Conservation (phyloP, 2,797 vertebrate genomes). For the Neostethus bicornis region DNA sequence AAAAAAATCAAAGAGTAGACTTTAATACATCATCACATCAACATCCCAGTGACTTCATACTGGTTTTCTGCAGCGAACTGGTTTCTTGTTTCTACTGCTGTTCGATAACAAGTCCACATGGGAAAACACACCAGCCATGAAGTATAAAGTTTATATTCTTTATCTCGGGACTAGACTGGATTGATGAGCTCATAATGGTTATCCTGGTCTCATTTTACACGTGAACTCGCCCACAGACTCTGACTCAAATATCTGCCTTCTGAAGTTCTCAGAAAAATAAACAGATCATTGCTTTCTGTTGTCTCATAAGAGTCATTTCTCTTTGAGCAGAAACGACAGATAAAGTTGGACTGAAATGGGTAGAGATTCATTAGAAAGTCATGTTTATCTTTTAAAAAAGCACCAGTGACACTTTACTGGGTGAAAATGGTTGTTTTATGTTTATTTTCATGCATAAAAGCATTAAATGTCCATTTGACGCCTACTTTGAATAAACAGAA, state of each 20-base stretch:
- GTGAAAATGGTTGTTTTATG: not conserved
- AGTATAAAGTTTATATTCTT: constrained; percentile 16
- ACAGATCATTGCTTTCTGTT: constrained; percentile 37
- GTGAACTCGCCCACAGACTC: constrained; percentile 53
- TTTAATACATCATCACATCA: constrained; percentile 1
- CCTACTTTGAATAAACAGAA: no score
- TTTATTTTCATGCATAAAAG: not conserved
- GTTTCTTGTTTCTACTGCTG: constrained; percentile 11
- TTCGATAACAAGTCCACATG: constrained; percentile 17
- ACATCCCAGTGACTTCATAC: not conserved
- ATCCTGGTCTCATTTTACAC: constrained; percentile 63
- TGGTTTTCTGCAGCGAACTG: constrained; percentile 9
- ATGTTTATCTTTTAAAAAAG: constrained; percentile 18
- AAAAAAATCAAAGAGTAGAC: not conserved
- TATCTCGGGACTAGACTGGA: constrained; percentile 16
- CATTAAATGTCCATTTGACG: not conserved
- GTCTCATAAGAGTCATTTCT: constrained; percentile 36
- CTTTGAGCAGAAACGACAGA: constrained; percentile 4
- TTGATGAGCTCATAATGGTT: constrained; percentile 61
- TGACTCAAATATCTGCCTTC: constrained; percentile 58
- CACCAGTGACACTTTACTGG: not conserved
- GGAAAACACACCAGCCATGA: constrained; percentile 14
- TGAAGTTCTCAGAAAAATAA: constrained; percentile 62
- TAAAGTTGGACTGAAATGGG: constrained; percentile 1
- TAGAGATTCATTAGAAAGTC: constrained; percentile 9